Conservation (phyloP, 1,140 invertebrate genomes). For the Trichonephila clavipes region DNA sequence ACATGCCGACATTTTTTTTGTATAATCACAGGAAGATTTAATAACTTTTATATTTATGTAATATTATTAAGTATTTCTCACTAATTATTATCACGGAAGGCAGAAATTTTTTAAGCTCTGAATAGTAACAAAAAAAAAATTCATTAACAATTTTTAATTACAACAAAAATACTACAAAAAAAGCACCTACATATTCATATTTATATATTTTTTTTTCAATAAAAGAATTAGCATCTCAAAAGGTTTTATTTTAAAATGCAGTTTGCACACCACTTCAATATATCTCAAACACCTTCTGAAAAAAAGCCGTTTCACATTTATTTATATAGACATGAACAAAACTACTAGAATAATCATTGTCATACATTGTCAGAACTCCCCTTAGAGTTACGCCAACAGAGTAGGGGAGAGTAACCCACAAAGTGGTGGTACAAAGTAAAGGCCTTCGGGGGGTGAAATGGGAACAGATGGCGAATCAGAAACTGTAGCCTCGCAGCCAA, state of each 20-base stretch:
- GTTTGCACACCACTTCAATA: background rate
- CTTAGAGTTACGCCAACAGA: background rate
- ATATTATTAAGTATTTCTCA: no score
- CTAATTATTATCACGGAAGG: no score
- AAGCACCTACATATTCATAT: no score
- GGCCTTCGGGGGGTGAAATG: conserved; percentile 55
- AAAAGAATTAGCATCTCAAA: no score
- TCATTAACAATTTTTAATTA: no score
- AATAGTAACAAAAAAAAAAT: no score
- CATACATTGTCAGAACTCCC: background rate
- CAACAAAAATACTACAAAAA: no score
- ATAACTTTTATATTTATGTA: no score
- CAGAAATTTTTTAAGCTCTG: no score
- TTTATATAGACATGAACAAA: background rate
- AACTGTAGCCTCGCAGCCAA: conserved; percentile 68
- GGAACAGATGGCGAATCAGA: conserved; percentile 73
- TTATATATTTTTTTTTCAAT: no score
- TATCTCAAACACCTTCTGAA: background rate
- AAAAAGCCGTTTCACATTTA: background rate
- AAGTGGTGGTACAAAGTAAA: background rate
- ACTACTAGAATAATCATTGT: conserved; percentile 6
- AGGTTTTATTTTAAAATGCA: background rate
- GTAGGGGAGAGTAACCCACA: conserved; percentile 31
- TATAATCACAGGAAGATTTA: no score
- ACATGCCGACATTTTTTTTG: no score